Base-by-base conservation (phyloP, 35 echinoderm and acorn worm species). In the Lytechinus variegatus region DNA sequence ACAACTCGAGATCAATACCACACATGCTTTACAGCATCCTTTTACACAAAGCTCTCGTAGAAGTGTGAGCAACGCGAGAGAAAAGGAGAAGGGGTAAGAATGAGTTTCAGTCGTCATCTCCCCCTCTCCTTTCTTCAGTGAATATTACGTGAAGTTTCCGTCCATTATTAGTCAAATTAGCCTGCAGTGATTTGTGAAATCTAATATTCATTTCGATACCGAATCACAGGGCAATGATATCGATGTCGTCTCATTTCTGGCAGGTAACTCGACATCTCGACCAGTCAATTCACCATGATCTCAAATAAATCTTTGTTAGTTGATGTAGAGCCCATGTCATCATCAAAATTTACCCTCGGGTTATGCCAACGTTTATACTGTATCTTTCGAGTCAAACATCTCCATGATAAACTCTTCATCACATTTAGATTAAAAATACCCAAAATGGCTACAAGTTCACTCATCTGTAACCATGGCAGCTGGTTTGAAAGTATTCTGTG, bases 151-250 rank as follows among this genome's bases (percentile, higher is more conserved):
- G 66, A 79, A 79, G 16, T 79, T 79, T 79, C 66, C 66, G 16
- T 79, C 66, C 66, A 79, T 79, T 79, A 79, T 79, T 79, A 79
- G 66, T 54, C 52, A 93, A 93, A 93, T 93, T 93, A 93, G 92
- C 92, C 92, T 27, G 53, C 19, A 93, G 92, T 93, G 53, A 55
- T 24, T 93, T 54, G 54, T 54, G 92, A 93, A 93, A 93, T 93
- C n/a, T 57, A 57, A 93, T 93, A 57, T 54, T 93, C 92, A 57
- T 93, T 93, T 57, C 92, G 92, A 27, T 93, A 93, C 92, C 27
- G 54, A 54, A 55, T 93, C 92, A 57, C 92, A 54, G 54, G 54
- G 55, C 14, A 13, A 93, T 55, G 54, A 27, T 93, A 57, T 93
- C 92, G 53, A 93, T 93, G 54, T 53, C 92, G 88, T 28, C 88